Percentiles rank a stretch among this genome's conserved stretches.
Conservation (phyloP, 2,797 vertebrate genomes). For the Rhynchonycteris naso region DNA sequence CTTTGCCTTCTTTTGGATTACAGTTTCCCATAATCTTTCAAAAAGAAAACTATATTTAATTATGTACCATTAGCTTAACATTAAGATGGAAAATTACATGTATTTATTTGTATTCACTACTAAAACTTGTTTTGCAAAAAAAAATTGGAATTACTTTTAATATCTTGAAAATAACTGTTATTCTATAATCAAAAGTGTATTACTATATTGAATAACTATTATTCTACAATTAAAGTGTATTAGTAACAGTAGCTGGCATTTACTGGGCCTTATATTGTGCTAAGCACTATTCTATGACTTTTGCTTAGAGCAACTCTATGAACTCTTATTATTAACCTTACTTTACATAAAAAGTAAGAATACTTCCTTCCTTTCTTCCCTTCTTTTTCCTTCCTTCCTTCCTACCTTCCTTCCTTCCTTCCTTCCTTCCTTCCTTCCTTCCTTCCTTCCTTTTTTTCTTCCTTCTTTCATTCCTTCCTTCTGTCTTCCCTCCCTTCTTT, state of each 20-base stretch:
- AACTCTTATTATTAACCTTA: not conserved
- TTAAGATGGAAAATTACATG: not conserved
- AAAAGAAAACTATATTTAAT: not conserved
- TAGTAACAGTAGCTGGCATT: not conserved
- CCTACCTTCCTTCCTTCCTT: not conserved
- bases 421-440: rapidly evolving
- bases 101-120: not conserved
- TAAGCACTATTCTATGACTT: not conserved
- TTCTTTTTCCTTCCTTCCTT: too few species aligned
- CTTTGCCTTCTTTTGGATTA: not conserved
- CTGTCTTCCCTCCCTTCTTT: not conserved
- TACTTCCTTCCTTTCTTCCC: too few species aligned
- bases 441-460: rapidly evolving
- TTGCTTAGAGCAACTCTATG: not conserved
- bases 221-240: not conserved
- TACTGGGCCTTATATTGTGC: not conserved
- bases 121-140: not conserved
- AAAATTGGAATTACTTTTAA: not conserved
- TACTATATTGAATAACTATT: not conserved
- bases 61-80: not conserved
- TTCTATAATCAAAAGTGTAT: not conserved
- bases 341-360: not conserved
- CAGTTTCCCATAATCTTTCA: not conserved
- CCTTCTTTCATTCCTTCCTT: rapidly evolving
- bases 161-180: too few species aligned